These are phyloP conservation scores for Ditula angustiorana DNA, from an alignment of 2,888 invertebrate genomes.

Conservation along the genomic window DNA sequence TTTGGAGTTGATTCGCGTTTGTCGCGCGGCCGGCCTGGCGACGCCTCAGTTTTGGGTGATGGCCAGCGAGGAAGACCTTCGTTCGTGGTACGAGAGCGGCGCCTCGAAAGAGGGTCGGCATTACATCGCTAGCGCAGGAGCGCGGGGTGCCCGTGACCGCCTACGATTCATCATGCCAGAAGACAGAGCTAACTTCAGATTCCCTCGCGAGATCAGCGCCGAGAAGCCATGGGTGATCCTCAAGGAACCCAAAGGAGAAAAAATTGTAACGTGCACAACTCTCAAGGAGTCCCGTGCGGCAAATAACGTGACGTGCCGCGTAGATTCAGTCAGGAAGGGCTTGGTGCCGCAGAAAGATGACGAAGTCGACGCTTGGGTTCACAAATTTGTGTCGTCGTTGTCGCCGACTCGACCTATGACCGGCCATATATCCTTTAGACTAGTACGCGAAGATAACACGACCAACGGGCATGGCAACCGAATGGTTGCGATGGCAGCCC, in stretches of 20 bases:
- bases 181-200: constrained; percentile 87
- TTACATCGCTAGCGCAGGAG: constrained; percentile 91
- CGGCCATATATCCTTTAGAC: constrained; percentile 92
- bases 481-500: constrained; percentile 85
- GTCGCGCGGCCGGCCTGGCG: constrained; percentile 87
- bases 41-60: constrained; percentile 89
- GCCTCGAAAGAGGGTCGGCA: constrained; percentile 86
- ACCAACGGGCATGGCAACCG: constrained; percentile 71
- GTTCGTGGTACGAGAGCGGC: constrained; percentile 88
- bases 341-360: constrained; percentile 88
- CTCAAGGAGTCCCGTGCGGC: constrained; percentile 91
- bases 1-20: constrained; percentile 89
- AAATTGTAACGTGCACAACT: constrained; percentile 93
- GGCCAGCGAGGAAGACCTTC: constrained; percentile 88
- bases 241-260: constrained; percentile 90
- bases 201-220: constrained; percentile 90
- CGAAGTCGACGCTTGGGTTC: constrained; percentile 90
- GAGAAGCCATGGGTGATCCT: constrained; percentile 92
- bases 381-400: constrained; percentile 88
- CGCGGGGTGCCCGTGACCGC: constrained; percentile 90
- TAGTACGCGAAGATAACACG: constrained; percentile 87
- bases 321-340: constrained; percentile 88
- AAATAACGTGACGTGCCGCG: constrained; percentile 92
- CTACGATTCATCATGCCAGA: constrained; percentile 89
- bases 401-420: constrained; percentile 88